Evolutionary conservation across 2,797 vertebrate genomes (phyloP), one percentile per base, ranked within the genome.

Genomic region (Cheirogaleus major): DNA sequence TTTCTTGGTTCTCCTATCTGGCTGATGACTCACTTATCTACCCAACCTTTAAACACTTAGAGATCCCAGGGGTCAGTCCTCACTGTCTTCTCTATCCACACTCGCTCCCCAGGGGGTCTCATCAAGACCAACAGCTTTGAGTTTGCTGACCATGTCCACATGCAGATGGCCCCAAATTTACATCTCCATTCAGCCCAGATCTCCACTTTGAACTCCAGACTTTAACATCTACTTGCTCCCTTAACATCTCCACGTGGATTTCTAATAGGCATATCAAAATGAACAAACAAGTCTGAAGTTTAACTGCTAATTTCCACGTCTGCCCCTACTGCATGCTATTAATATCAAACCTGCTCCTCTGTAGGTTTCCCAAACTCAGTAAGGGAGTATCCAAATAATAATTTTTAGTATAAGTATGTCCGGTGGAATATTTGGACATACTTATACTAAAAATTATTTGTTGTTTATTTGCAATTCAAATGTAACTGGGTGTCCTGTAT

Each of bases 401-500:
- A 59, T 92, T 67, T 95, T 41, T 75, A 67, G 57, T 89, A 23
- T 65, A 25, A 41, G n/a, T 81, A 41, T 35, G 27, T 52, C 38
- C 25, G 38, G 38, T 69, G 85, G 86, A 65, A 55, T 59, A 88
- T 79, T 88, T 57, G 59, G 45, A 80, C 59, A 89, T 57, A 86
- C 25, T 88, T 93, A 73, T 52, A 80, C 73, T 61, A 72, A 92
- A 88, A 89, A 43, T 22, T 50, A 83, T 48, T 91, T 72, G 35
- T 73, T 87, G 38, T 88, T 96, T 76, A 91, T 91, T 89, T 69
- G 63, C 91, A 80, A 94, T 89, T 95, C 43, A 83, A 43, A 61
- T 95, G 55, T 80, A 69, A 75, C 52, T 90, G 55, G 10, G 2
- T 25, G 80, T 61, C 27, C 57, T 87, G 4, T 69, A 63, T 72